A percentile compares a stretch with the other conserved stretches of the same genome.
Evolutionary conservation across 2,113 vertebrate species (phyloP).

Genomic region (Lynx canadensis): DNA sequence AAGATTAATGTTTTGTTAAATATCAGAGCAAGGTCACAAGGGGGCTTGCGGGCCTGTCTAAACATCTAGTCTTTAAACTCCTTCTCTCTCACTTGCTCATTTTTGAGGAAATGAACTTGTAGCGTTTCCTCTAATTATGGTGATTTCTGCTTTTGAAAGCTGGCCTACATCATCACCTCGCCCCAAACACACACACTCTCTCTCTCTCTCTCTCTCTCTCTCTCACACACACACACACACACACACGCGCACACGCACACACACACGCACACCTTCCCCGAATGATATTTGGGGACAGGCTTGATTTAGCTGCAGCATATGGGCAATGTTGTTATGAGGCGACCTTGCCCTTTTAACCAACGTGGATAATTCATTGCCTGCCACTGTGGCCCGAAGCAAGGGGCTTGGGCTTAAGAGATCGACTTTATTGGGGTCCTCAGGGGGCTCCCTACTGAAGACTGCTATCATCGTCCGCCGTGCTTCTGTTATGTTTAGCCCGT

Average conservation of each 20-base stretch:
- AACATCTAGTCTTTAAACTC: conserved; percentile 91
- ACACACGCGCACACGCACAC: background rate
- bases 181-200: background rate
- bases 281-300: conserved; percentile 29
- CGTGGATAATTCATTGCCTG: conserved; percentile 71
- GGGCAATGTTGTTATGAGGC: conserved; percentile 60
- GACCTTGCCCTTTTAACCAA: conserved; percentile 72
- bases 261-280: background rate
- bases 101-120: conserved; percentile 84
- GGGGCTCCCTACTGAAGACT: conserved; percentile 52
- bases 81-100: conserved; percentile 76
- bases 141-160: conserved; percentile 84
- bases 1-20: conserved; percentile 99
- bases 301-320: conserved; percentile 59
- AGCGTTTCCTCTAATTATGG: conserved; percentile 89
- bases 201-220: too few relatives aligned
- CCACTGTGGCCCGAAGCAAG: conserved; percentile 47
- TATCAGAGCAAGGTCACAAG: conserved; percentile 98
- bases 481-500: conserved; percentile 65
- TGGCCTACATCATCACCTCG: conserved; percentile 52
- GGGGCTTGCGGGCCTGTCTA: conserved; percentile 93
- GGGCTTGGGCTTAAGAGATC: conserved; percentile 43
- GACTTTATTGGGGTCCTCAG: conserved; percentile 69
- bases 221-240: background rate
- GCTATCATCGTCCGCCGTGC: background rate